Conservation (phyloP, 1,140 invertebrate species). For the Babylonia areolata region DNA sequence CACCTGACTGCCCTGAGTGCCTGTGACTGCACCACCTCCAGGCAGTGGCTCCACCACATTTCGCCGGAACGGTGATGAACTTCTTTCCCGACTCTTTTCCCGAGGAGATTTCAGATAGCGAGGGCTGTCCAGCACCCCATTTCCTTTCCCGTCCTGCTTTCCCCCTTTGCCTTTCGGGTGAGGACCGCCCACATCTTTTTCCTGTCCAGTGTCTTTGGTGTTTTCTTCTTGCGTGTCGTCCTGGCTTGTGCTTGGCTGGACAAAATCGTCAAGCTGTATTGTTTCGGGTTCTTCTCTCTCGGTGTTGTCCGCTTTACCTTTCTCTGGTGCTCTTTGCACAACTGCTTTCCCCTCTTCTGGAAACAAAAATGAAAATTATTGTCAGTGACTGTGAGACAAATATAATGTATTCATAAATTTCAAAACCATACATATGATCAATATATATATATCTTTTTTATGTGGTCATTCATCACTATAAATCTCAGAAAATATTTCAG, state of each 20-base stretch:
- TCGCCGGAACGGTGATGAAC: constrained; percentile 33
- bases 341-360: neutral
- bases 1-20: constrained; percentile 8
- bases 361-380: neutral
- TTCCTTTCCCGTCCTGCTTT: neutral
- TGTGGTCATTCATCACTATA: no score
- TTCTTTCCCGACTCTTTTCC: constrained; percentile 30
- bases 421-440: no score
- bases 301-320: neutral
- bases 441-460: no score
- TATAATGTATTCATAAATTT: no score
- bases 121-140: constrained; percentile 13
- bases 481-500: no score
- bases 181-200: constrained; percentile 13
- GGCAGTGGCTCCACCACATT: constrained; percentile 33
- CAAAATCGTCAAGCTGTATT: neutral
- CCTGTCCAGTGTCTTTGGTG: constrained; percentile 36
- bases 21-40: neutral
- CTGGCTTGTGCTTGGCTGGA: neutral
- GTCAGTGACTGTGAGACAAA: no score
- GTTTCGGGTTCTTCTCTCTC: neutral
- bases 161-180: neutral
- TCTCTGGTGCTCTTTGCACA: neutral
- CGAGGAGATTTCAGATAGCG: constrained; percentile 6
- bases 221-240: constrained; percentile 27